phyloP scores from a whole-genome alignment of 2,113 vertebrate genomes.

The Cacatua alba region DNA sequence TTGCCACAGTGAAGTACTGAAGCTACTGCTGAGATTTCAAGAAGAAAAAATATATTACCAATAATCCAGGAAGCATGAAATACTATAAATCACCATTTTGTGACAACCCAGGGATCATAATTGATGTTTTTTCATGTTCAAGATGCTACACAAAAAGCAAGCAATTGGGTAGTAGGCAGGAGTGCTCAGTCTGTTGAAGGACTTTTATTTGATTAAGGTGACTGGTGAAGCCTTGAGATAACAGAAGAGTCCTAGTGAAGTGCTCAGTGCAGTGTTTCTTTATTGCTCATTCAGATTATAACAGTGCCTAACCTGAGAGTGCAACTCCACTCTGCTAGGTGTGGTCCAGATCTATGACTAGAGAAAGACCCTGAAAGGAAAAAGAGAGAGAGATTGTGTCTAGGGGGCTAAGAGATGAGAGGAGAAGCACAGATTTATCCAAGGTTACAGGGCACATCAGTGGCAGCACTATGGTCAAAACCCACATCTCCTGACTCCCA shows the following conservation, averaged over 20 bases:
- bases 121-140: background rate
- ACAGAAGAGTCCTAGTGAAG: background rate
- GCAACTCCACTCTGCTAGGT: background rate
- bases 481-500: background rate
- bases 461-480: background rate
- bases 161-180: background rate
- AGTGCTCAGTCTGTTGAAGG: background rate
- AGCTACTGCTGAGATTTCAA: background rate
- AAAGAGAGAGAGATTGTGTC: background rate
- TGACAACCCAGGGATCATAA: background rate
- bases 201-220: background rate
- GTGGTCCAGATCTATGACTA: background rate
- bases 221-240: background rate
- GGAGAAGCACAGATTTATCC: background rate
- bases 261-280: background rate
- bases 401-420: background rate
- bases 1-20: background rate
- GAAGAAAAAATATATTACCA: background rate
- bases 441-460: background rate
- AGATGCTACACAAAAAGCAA: background rate
- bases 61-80: background rate
- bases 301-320: background rate
- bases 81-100: background rate
- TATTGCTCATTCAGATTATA: background rate
- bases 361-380: background rate